These are phyloP conservation scores for Rhagonycha fulva DNA, from an alignment of 2,888 invertebrate genomes.

Conservation along the genomic window DNA sequence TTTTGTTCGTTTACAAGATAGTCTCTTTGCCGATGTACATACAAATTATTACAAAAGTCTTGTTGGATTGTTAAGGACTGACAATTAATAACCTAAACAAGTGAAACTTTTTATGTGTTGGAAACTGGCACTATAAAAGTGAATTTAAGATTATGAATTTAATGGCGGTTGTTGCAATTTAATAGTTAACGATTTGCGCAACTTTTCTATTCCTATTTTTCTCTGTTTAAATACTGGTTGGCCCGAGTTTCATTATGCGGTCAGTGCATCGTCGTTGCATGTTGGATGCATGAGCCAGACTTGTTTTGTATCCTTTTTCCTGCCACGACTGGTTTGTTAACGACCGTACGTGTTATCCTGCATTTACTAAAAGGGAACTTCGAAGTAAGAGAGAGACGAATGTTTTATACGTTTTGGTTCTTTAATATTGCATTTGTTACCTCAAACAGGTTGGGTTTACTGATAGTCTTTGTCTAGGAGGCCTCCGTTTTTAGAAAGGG, in stretches of 20 bases:
- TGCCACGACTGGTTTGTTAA: conserved; percentile 32
- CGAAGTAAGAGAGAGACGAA: conserved; percentile 24
- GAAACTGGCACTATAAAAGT: not conserved
- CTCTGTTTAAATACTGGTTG: conserved; percentile 57
- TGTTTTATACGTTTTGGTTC: conserved; percentile 13
- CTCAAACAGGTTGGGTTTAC: conserved; percentile 30
- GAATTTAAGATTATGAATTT: not conserved
- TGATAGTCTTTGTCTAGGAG: conserved; percentile 34
- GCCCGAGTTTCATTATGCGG: conserved; percentile 50
- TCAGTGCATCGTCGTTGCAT: conserved; percentile 47
- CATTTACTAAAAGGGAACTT: conserved; percentile 14
- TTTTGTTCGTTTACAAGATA: not conserved
- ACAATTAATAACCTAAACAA: not conserved
- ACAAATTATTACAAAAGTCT: not conserved
- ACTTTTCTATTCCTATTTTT: not conserved
- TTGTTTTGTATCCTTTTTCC: conserved; percentile 36
- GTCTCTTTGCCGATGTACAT: not conserved
- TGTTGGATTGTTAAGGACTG: not conserved
- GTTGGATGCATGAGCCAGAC: conserved; percentile 33
- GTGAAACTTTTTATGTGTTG: not conserved
- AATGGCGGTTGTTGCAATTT: not conserved
- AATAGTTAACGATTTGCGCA: not conserved
- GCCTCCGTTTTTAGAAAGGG: not conserved
- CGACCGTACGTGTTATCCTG: conserved; percentile 28
- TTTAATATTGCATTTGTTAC: conserved; percentile 6